Evolutionary conservation across 2,797 vertebrate genomes (phyloP).

Genomic region (Sebastes minor): DNA sequence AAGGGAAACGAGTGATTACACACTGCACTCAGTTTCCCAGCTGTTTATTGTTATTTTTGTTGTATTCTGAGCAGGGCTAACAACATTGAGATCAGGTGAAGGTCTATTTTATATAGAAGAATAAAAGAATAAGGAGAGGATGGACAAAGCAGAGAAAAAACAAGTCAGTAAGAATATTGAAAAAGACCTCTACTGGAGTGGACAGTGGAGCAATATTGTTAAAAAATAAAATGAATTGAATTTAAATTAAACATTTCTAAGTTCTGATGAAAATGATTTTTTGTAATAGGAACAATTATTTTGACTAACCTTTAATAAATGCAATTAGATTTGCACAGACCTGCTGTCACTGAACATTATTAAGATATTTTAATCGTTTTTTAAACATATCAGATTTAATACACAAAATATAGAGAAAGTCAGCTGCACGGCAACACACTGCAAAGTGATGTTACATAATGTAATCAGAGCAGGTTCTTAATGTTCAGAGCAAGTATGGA

Average conservation of each 20-base stretch:
- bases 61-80: not conserved
- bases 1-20: not conserved
- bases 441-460: not conserved
- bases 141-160: not conserved
- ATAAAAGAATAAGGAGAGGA: not conserved
- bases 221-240: not conserved
- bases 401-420: not conserved
- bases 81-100: not conserved
- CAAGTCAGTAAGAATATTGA: no score
- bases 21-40: not conserved
- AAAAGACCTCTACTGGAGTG: no score
- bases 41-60: not conserved
- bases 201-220: not conserved
- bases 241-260: not conserved
- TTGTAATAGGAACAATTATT: not conserved
- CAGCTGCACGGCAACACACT: not conserved
- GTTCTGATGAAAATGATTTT: not conserved
- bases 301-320: not conserved
- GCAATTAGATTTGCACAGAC: not conserved
- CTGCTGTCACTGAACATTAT: not conserved
- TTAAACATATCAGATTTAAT: not conserved
- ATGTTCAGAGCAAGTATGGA: not conserved
- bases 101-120: not conserved
- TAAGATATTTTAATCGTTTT: not conserved
- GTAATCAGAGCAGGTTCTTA: not conserved